phyloP scores from a whole-genome alignment of 1,140 invertebrate genomes.

The Drosophila guanche region DNA sequence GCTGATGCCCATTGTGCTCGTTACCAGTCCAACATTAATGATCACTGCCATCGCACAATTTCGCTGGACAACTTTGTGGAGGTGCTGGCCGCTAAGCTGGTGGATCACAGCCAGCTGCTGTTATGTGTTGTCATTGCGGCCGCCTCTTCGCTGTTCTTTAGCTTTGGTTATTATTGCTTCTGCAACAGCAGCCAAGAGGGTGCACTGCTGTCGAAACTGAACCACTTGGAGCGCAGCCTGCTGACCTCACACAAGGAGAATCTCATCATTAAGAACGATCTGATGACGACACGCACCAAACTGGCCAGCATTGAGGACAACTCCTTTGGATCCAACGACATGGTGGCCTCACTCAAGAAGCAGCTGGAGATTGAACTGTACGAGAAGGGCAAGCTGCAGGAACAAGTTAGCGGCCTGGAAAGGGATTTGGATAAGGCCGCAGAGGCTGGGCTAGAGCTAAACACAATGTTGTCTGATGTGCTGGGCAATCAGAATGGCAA shows the following conservation, averaged over 20 bases:
- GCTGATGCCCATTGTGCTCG: conserved; percentile 26
- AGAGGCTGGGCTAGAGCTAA: conserved; percentile 87
- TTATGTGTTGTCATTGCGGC: conserved; percentile 87
- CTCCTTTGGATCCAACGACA: conserved; percentile 89
- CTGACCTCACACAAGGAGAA: conserved; percentile 85
- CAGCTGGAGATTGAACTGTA: conserved; percentile 84
- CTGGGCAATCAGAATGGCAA: conserved; percentile 86
- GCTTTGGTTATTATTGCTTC: conserved; percentile 90
- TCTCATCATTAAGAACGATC: conserved; percentile 87
- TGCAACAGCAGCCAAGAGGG: conserved; percentile 88
- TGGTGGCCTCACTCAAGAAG: conserved; percentile 87
- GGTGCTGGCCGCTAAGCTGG: conserved; percentile 52
- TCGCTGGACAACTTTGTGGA: conserved; percentile 67
- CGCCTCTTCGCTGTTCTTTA: conserved; percentile 88
- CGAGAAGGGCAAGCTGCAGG: conserved; percentile 84
- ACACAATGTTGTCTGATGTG: conserved; percentile 87
- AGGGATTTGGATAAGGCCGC: conserved; percentile 87
- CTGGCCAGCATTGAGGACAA: conserved; percentile 87
- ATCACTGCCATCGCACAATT: conserved; percentile 47
- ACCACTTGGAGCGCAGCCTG: conserved; percentile 85
- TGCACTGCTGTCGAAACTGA: conserved; percentile 86
- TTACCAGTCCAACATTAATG: conserved; percentile 2
- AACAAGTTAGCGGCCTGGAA: conserved; percentile 86
- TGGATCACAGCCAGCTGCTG: conserved; percentile 80
- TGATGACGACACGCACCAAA: conserved; percentile 86